phyloP scores from a whole-genome alignment of 2,113 vertebrate species.

The Cariama cristata region DNA sequence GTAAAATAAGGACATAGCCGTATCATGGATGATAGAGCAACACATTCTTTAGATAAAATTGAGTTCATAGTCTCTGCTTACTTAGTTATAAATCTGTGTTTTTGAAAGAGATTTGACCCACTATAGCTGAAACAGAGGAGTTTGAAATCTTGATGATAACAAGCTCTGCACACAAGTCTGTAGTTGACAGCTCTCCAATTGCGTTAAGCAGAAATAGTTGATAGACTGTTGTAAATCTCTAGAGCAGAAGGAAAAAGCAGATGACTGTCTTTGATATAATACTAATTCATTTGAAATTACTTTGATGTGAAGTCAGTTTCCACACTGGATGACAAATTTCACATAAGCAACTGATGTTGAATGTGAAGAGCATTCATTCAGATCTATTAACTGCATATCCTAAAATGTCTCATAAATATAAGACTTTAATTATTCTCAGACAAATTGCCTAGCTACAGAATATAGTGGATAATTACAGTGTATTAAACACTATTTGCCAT shows the following conservation, averaged over 20 bases:
- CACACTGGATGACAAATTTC: not conserved
- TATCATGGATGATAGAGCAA: not conserved
- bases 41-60: not conserved
- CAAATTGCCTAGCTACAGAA: not conserved
- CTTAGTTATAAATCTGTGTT: not conserved
- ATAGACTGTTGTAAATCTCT: not conserved
- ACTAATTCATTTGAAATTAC: not conserved
- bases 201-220: not conserved
- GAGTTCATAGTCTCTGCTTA: not conserved
- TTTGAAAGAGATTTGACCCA: not conserved
- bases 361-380: not conserved
- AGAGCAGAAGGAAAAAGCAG: not conserved
- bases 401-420: not conserved
- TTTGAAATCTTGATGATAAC: not conserved
- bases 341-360: not conserved
- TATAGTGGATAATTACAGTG: not conserved
- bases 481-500: not conserved
- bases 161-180: rapidly evolving
- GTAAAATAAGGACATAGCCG: not conserved
- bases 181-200: not conserved
- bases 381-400: not conserved
- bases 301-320: not conserved
- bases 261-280: not conserved
- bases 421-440: not conserved
- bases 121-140: not conserved